Percentiles rank a stretch among this genome's conserved stretches.
These are phyloP conservation scores for Cheilosia scutellata DNA, from an alignment of 2,888 invertebrate species.

Conservation along the genomic window DNA sequence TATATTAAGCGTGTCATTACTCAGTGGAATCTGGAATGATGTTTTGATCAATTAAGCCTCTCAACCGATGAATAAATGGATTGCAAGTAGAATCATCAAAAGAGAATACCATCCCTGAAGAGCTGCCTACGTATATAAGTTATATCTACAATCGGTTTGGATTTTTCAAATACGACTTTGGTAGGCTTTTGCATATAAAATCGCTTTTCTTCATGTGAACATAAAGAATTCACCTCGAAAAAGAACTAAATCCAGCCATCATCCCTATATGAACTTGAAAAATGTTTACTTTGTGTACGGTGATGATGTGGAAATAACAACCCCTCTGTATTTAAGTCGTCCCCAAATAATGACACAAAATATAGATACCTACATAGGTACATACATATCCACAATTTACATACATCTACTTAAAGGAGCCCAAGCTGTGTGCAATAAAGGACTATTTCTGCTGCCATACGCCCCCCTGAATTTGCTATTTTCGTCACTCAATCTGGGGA, in stretches of 20 bases:
- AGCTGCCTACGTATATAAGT: too few species aligned
- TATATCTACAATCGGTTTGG: too few species aligned
- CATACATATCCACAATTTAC: not conserved
- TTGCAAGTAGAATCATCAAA: too few species aligned
- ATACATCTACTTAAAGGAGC: not conserved
- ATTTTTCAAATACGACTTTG: too few species aligned
- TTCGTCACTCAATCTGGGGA: conserved; percentile 66
- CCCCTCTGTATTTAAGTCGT: conserved; percentile 20
- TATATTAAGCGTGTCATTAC: too few species aligned
- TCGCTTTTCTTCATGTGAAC: not conserved
- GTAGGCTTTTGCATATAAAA: too few species aligned
- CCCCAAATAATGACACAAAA: conserved; percentile 7
- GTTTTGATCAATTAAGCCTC: too few species aligned
- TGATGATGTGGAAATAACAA: conserved; percentile 70
- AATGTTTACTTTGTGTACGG: conserved; percentile 46
- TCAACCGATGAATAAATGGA: too few species aligned
- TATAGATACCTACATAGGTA: not conserved
- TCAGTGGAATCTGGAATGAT: too few species aligned
- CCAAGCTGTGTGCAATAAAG: conserved; percentile 34
- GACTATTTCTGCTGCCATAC: conserved; percentile 28
- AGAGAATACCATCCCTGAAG: too few species aligned
- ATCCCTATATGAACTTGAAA: conserved; percentile 32
- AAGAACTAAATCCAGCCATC: conserved; percentile 15
- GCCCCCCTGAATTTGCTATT: conserved; percentile 28
- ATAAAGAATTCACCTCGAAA: conserved; percentile 20